Percentiles rank a stretch among this genome's conserved stretches.
Conservation (phyloP, 2,888 invertebrate species). For the Pseudococcus longispinus region DNA sequence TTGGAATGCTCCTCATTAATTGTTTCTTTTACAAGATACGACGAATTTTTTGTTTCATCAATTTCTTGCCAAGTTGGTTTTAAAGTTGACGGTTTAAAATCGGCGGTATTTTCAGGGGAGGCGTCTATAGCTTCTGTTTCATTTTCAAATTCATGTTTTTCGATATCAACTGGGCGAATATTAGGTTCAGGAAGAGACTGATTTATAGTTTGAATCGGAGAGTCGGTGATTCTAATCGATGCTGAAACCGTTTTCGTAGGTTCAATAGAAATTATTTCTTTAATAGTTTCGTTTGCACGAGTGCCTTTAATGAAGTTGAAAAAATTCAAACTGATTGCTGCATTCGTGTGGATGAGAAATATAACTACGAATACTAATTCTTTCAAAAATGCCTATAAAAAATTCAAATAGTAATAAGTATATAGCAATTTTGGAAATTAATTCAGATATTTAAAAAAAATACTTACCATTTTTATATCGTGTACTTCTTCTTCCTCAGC, state of each 20-base stretch:
- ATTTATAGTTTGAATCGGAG: not conserved
- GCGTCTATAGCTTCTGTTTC: not conserved
- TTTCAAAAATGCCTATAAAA: not conserved
- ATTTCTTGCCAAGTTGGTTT: not conserved
- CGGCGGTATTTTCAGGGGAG: not conserved
- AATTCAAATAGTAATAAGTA: not conserved
- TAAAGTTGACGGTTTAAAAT: not conserved
- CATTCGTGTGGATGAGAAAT: not conserved
- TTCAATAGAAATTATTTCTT: not conserved
- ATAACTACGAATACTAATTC: not conserved
- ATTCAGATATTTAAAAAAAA: not conserved
- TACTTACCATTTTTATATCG: not conserved
- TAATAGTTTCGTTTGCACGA: not conserved
- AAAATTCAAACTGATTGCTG: not conserved
- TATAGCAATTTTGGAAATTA: not conserved
- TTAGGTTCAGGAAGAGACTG: not conserved
- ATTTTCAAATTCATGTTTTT: conserved; percentile 4
- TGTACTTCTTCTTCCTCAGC: not conserved
- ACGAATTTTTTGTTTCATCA: not conserved
- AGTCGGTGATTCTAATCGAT: not conserved
- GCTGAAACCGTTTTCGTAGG: not conserved
- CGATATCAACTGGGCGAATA: not conserved
- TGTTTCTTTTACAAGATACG: not conserved
- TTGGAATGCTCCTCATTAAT: not conserved
- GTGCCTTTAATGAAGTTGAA: not conserved